Percentiles rank a stretch among this genome's conserved stretches.
These are phyloP conservation scores for Trinectes maculatus DNA, from an alignment of 2,113 vertebrate genomes.

Conservation along the genomic window DNA sequence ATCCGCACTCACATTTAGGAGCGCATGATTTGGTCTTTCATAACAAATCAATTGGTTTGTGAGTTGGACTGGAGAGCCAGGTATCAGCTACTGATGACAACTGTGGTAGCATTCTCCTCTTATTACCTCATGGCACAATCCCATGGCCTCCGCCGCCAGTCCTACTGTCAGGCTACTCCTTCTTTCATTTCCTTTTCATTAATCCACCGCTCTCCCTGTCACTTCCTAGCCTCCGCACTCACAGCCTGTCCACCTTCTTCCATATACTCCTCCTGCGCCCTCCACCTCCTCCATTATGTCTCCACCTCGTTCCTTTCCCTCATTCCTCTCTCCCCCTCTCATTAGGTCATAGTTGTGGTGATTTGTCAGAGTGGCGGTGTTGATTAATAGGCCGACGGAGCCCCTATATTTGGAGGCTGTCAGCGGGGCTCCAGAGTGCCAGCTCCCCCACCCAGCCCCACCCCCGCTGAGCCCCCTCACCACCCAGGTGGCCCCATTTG, in stretches of 20 bases:
- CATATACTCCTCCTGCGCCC: slow-evolving; percentile 41
- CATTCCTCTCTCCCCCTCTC: slow-evolving; percentile 70
- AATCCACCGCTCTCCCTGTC: slow-evolving; percentile 62
- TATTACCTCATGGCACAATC: slow-evolving; percentile 69
- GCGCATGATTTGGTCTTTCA: slow-evolving; percentile 61
- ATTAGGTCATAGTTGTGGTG: slow-evolving; percentile 83
- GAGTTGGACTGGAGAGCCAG: slow-evolving; percentile 23
- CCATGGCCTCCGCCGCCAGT: slow-evolving; percentile 56
- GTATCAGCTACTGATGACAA: slow-evolving; percentile 61
- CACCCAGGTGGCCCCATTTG: slow-evolving; percentile 96
- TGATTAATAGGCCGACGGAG: slow-evolving; percentile 90
- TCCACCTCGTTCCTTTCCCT: slow-evolving; percentile 59
- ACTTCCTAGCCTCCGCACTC: slow-evolving; percentile 57
- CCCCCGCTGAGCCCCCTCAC: slow-evolving; percentile 88
- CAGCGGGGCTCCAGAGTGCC: slow-evolving; percentile 88
- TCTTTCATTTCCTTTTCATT: slow-evolving; percentile 78
- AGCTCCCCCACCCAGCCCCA: slow-evolving; percentile 67
- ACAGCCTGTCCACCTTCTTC: slow-evolving; percentile 55
- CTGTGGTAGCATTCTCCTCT: slow-evolving; percentile 66
- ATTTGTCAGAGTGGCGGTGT: slow-evolving; percentile 88
- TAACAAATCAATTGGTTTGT: slow-evolving; percentile 62
- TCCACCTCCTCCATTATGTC: slow-evolving; percentile 69
- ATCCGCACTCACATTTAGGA: slow-evolving; percentile 55
- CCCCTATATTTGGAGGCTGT: slow-evolving; percentile 88
- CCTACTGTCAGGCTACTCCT: slow-evolving; percentile 59